Conservation (phyloP, 2,888 invertebrate species). For the Salpingus planirostris region DNA sequence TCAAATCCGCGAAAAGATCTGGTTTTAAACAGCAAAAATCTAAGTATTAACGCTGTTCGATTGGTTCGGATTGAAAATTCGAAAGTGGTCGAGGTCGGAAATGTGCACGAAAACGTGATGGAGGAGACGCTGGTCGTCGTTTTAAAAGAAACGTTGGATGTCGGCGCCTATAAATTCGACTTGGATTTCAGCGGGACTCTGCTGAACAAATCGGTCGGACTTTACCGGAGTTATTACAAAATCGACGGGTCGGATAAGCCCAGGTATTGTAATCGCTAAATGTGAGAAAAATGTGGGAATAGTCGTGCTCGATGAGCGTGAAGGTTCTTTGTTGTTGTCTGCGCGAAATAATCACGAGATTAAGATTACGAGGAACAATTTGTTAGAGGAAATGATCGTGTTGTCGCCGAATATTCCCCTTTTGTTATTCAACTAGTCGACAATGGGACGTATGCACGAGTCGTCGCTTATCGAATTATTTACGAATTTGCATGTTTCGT, state of each 20-base stretch:
- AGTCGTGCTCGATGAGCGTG: background rate
- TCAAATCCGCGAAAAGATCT: conserved; percentile 21
- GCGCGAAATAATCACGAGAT: no score
- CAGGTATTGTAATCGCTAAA: conserved; percentile 1
- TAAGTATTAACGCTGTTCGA: conserved; percentile 25
- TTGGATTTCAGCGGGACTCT: conserved; percentile 57
- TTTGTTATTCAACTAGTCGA: no score
- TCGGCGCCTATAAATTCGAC: conserved; percentile 47
- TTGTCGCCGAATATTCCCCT: no score
- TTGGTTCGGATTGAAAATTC: conserved; percentile 18
- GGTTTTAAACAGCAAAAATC: conserved; percentile 31
- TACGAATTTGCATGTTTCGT: no score
- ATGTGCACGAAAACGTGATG: conserved; percentile 25
- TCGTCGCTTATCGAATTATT: no score
- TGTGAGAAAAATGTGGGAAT: no score
- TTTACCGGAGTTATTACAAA: conserved; percentile 59
- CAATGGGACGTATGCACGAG: no score
- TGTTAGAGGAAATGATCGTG: no score
- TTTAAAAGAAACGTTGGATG: conserved; percentile 24
- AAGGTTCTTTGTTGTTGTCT: conserved; percentile 2
- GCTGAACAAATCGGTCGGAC: conserved; percentile 57
- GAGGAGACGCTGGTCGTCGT: conserved; percentile 30
- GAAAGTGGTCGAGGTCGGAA: conserved; percentile 20
- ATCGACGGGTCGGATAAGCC: background rate
- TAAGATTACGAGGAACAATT: no score